A percentile compares a stretch with the other conserved stretches of the same genome.
These are phyloP conservation scores for Eupeodes luniger DNA, from an alignment of 2,888 invertebrate genomes.

Conservation along the genomic window DNA sequence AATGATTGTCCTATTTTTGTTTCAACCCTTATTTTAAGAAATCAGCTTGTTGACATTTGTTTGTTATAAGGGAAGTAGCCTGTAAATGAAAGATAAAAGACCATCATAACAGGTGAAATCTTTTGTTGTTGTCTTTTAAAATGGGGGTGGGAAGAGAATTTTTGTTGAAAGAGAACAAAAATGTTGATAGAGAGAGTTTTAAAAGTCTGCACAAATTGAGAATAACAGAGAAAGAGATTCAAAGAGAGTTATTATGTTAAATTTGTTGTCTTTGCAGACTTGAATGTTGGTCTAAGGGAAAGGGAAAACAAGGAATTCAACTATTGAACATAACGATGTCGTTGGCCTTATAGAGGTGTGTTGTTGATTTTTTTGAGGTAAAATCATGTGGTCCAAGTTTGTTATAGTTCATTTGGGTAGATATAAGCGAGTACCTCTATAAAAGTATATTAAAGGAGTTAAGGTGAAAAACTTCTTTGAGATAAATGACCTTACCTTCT, in stretches of 20 bases:
- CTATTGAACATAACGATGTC: constrained; percentile 29
- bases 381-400: neutral
- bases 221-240: constrained; percentile 8
- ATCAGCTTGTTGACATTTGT: constrained; percentile 43
- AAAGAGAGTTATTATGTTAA: neutral
- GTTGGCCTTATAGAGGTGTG: constrained; percentile 22
- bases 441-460: neutral
- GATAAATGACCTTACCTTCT: constrained; percentile 15
- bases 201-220: constrained; percentile 8
- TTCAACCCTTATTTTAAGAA: neutral
- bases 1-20: neutral
- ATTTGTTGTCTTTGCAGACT: neutral
- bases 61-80: neutral
- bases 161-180: constrained; percentile 20
- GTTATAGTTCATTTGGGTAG: neutral
- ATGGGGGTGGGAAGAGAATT: neutral
- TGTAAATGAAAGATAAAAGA: constrained; percentile 29
- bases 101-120: constrained; percentile 30
- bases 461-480: neutral
- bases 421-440: no score
- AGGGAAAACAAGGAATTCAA: neutral
- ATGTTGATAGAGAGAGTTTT: constrained; percentile 18
- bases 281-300: neutral
- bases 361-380: neutral
- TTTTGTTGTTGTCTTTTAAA: neutral